Base-by-base conservation (phyloP, 1,140 invertebrate species). In the Drosophila kurseongensis region DNA sequence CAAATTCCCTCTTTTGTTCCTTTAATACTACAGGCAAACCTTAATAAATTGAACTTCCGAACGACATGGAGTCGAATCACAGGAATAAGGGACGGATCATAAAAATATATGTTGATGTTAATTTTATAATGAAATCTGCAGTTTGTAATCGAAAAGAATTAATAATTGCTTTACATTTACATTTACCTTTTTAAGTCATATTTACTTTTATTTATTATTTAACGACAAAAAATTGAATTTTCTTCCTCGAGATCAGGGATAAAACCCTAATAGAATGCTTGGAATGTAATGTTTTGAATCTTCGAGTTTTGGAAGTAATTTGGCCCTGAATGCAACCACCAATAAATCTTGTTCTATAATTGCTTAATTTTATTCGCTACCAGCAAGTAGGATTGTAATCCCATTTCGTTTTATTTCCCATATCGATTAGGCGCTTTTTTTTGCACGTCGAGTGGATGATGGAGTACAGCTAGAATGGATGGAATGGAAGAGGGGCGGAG, bases 341-440 rank as follows among this genome's bases (percentile, higher is more conserved):
- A 5, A 40, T 40, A n/a, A 5, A n/a, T 10, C 16, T 48, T 58
- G 18, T 18, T 40, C 5, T 10, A n/a, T 0, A 16, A 40, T 60
- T 23, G 9, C 2, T 27, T 0, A 16, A 23, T 14, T 23, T 14
- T 9, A 1, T 59, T 42, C 27, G 12, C 14, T 40, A 3, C 13
- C 8, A 1, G 14, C 27, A 63, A 13, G 29, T 12, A 23, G 8
- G n/a, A 63, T 40, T 65, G 62, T 52, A 52, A 57, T 69, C 54
- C 44, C 52, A 50, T 50, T 58, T 71, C 65, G 58, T 55, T 60
- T 45, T 48, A 61, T 80, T 74, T 69, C 81, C 68, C 61, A 56
- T 38, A 83, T 88, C 79, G 79, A 86, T 88, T 74, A 82, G 77
- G 66, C 51, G 71, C 62, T 66, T 65, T 67, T 86, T 72, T 42